Conservation (phyloP, 2,113 vertebrate species). For the Corydoras maculifer region DNA sequence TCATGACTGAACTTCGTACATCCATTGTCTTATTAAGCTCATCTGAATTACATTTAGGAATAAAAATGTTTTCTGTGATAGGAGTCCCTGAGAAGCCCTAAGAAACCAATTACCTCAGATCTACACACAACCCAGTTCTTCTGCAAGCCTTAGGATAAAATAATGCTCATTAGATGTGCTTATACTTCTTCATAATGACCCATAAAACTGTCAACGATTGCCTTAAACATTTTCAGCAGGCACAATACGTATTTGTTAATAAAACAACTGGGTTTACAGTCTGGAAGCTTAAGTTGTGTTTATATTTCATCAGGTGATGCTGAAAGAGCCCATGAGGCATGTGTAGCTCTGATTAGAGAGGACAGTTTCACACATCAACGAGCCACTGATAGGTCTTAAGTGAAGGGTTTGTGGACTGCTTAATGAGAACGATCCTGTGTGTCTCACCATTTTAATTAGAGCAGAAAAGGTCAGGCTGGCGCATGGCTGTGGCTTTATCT, state of each 20-base stretch:
- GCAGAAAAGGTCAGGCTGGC: constrained; percentile 40
- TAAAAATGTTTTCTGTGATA: background rate
- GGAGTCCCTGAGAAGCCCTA: background rate
- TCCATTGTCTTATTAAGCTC: background rate
- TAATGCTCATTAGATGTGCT: background rate
- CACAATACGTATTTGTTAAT: background rate
- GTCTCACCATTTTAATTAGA: constrained; percentile 45
- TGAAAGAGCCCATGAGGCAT: constrained; percentile 24
- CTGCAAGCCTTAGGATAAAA: background rate
- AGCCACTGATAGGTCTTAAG: constrained; percentile 43
- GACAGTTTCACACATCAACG: constrained; percentile 46
- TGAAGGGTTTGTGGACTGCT: constrained; percentile 45
- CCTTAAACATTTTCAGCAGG: background rate
- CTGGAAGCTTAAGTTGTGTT: constrained; percentile 4
- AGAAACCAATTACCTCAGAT: constrained; percentile 8
- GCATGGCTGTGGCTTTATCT: constrained; percentile 10
- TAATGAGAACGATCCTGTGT: constrained; percentile 45
- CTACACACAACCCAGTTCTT: background rate
- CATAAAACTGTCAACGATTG: constrained; percentile 1
- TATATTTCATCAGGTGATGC: constrained; percentile 31
- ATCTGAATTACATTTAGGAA: background rate
- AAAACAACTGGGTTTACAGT: background rate
- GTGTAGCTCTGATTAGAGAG: constrained; percentile 43
- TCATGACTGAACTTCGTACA: background rate
- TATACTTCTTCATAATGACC: background rate